Evolutionary conservation across 2,113 vertebrate species (phyloP), one percentile per base, ranked within the genome.

Genomic region (Carassius gibelio): DNA sequence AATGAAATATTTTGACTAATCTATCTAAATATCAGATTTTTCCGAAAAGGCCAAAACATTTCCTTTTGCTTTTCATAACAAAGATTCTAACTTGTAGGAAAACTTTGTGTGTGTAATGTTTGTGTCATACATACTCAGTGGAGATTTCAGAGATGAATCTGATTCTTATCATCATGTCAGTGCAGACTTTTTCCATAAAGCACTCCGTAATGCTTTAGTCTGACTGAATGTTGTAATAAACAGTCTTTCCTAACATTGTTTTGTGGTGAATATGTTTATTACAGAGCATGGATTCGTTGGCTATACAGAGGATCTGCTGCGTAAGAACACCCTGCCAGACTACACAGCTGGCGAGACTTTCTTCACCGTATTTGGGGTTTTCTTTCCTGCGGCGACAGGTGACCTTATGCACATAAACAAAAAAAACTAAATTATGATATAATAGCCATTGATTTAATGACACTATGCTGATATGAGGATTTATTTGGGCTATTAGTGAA

Each of bases 301-400:
- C 8, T 99, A 99, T 87, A 95, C 96, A 0, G 81, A 94, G 9
- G 93, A 93, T 76, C 91, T 99, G 66, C 94, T 99, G 78, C 86
- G 86, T 78, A 97, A 94, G 89, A 99, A 99, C 91, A 93, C 91
- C 0, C 89, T 97, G 85, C 98, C 98, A 0, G 96, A 97, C 87
- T 99, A 99, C 90, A 98, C 90, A 71, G 90, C 94, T 0, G 97
- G 96, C 72, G 97, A 99, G 92, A 96, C 92, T 79, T 99, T 99
- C 93, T 99, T 98, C 93, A 97, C 96, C 0, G 97, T 99, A 42
- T 99, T 99, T 89, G 98, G 98, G 62, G 97, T 98, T 52, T 99
- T 99, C 89, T 99, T 99, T 90, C 97, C 98, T 9, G 95, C 97
- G 86, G 98, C 98, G 3, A 99, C 98, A 96, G 98, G 98, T 98